Base-by-base conservation (phyloP, 2,113 vertebrate genomes). In the Alexandromys fortis region DNA sequence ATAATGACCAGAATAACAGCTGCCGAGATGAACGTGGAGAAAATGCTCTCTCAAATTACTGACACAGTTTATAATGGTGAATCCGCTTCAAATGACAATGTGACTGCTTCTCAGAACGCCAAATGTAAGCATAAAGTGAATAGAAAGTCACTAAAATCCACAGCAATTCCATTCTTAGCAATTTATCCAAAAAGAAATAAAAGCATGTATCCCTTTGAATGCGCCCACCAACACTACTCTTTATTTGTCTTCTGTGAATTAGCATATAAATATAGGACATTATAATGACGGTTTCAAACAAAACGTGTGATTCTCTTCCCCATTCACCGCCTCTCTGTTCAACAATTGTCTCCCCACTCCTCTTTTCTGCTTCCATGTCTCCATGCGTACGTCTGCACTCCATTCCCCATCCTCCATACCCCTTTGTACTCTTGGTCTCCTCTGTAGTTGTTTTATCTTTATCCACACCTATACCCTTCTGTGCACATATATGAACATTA, bases 131-230 rank as follows among this genome's bases (percentile, higher is more conserved):
- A 47, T 16, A 19, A 35, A 68, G 42, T 68, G 76, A 63, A 47
- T 33, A 28, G 89, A 1, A 47, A 24, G 30, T 75, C 26, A 63
- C 55, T 35, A 28, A n/a, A 81, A 79, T 38, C 82, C 24, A 28
- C 11, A 35, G 30, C 0, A 55, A 76, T 91, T 70, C 13, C 0
- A 49, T 24, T 76, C 58, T 73, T 26, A 26, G 42, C 17, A 70
- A 94, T 30, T 68, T 77, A 67, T 58, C 21, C 45, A 73, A 83
- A 91, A 96, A 35, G 35, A 89, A 82, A 68, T 70, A 21, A 73
- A 97, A 87, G 22, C 24, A 16, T 21, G 28, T 19, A 33, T 33
- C 58, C 75, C 42, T 0, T 0, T 55, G 76, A 82, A 38, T 7
- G 21, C 67, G 52, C 22, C 4, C 2, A n/a, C 30, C 10, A n/a